Percentiles rank a stretch among this genome's conserved stretches.
Conservation (phyloP, 2,113 vertebrate genomes). For the Orycteropus afer region DNA sequence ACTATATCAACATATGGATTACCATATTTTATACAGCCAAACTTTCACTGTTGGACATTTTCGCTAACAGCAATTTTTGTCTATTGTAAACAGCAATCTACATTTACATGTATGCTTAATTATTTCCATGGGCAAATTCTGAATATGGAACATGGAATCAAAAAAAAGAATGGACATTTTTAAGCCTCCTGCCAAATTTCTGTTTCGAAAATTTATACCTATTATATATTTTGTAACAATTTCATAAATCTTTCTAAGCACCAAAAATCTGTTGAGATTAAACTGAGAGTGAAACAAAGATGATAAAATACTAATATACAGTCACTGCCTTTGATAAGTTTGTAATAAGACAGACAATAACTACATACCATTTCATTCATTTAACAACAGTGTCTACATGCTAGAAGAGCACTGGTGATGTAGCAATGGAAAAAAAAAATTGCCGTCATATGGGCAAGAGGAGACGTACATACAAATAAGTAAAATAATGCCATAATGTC, state of each 20-base stretch:
- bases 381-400: background rate
- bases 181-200: conserved; percentile 19
- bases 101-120: background rate
- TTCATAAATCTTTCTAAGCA: background rate
- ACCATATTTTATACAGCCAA: background rate
- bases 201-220: background rate
- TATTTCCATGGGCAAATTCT: background rate
- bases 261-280: background rate
- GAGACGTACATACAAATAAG: background rate
- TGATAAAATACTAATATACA: background rate
- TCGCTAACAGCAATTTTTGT: background rate
- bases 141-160: background rate
- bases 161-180: background rate
- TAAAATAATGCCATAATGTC: background rate
- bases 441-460: background rate
- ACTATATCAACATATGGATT: background rate
- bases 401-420: background rate
- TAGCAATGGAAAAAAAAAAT: background rate
- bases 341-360: background rate
- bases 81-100: background rate
- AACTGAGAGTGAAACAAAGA: background rate
- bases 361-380: background rate
- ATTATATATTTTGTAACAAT: background rate
- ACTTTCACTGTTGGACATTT: background rate
- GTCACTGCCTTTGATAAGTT: background rate